phyloP scores from a whole-genome alignment of 2,888 invertebrate species.

The Drosophila siamana region DNA sequence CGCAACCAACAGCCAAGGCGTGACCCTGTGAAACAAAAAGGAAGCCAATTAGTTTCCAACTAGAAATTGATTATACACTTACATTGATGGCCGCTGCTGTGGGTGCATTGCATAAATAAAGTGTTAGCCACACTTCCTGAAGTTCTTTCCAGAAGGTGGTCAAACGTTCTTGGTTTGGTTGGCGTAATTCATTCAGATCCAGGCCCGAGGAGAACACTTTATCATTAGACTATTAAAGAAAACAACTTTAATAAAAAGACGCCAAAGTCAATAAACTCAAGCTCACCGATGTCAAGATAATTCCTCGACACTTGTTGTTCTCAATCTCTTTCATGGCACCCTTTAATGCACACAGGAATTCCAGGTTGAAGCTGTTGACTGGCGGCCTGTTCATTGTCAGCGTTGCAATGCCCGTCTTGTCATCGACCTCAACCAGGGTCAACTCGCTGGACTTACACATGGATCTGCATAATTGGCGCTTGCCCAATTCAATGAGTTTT shows the following conservation, averaged over 20 bases:
- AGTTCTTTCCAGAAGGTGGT: slow-evolving; percentile 91
- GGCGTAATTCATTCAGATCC: slow-evolving; percentile 94
- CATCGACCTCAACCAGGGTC: slow-evolving; percentile 87
- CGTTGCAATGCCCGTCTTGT: slow-evolving; percentile 89
- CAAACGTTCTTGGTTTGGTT: slow-evolving; percentile 89
- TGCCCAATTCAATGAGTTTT: slow-evolving; percentile 16
- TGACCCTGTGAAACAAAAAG: slow-evolving; percentile 88
- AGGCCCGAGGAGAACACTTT: slow-evolving; percentile 92
- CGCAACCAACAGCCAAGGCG: slow-evolving; percentile 93
- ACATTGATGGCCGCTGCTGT: slow-evolving; percentile 95
- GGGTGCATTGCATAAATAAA: slow-evolving; percentile 90
- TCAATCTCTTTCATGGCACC: slow-evolving; percentile 88
- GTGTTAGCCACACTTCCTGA: slow-evolving; percentile 92
- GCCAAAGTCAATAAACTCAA: background rate
- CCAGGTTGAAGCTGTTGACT: slow-evolving; percentile 93
- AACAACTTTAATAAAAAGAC: background rate
- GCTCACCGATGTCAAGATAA: slow-evolving; percentile 92
- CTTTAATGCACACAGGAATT: slow-evolving; percentile 89
- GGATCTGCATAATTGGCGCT: slow-evolving; percentile 13
- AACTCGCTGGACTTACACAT: slow-evolving; percentile 70
- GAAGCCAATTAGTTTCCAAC: background rate
- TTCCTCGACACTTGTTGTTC: slow-evolving; percentile 88
- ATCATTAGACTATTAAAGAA: slow-evolving; percentile 54
- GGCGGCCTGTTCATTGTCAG: slow-evolving; percentile 91
- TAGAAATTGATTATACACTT: slow-evolving; percentile 42